These are phyloP conservation scores for Sanderia malayensis DNA, from an alignment of 30 jellyfish, hydroid and myxozoan genomes.

Conservation along the genomic window DNA sequence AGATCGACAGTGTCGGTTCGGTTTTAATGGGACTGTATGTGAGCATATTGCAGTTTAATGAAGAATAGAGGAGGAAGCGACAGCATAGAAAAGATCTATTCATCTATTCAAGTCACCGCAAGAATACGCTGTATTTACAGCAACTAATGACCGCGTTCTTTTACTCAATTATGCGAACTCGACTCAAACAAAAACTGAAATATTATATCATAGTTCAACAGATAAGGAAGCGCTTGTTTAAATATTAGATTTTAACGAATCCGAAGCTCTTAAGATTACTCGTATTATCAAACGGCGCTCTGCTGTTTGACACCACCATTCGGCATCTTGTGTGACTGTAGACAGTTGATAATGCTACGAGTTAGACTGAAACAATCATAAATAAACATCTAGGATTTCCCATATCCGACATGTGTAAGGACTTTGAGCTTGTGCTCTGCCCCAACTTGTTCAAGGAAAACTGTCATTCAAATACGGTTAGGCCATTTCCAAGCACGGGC, in stretches of 20 bases:
- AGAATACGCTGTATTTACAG: not conserved
- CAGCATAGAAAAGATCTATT: no score
- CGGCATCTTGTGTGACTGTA: not conserved
- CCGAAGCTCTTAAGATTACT: not conserved
- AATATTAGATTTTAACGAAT: not conserved
- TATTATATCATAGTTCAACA: not conserved
- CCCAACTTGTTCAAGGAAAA: no score
- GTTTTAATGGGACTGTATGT: no score
- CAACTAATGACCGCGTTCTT: not conserved
- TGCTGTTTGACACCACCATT: not conserved
- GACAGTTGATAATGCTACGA: not conserved
- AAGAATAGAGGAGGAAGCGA: no score
- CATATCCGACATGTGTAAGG: not conserved
- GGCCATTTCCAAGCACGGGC: no score
- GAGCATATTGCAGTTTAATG: no score
- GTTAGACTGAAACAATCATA: not conserved
- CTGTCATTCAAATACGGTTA: no score
- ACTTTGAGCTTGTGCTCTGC: no score
- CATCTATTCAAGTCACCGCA: not conserved
- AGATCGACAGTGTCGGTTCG: no score
- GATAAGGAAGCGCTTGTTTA: not conserved
- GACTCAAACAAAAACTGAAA: not conserved
- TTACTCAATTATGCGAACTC: not conserved
- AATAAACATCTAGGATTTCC: not conserved
- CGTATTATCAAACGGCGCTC: not conserved